These are phyloP conservation scores for Tiliacea aurago DNA, from an alignment of 2,888 invertebrate species.

Conservation along the genomic window DNA sequence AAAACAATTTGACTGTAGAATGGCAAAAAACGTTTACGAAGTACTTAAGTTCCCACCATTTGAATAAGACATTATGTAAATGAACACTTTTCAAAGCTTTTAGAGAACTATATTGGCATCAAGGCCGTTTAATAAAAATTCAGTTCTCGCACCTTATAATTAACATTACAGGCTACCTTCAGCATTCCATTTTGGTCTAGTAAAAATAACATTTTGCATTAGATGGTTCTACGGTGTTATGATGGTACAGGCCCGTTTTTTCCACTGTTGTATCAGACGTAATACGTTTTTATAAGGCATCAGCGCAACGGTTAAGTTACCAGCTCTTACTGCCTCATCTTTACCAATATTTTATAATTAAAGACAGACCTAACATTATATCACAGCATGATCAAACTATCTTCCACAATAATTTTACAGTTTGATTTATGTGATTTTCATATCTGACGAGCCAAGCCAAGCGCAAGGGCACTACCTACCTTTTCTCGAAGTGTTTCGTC, in stretches of 20 bases:
- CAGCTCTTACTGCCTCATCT: background rate
- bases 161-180: conserved; percentile 56
- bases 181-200: conserved; percentile 62
- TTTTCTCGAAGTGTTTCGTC: too few species aligned
- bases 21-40: conserved; percentile 73
- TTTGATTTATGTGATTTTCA: background rate
- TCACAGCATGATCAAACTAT: background rate
- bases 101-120: conserved; percentile 70
- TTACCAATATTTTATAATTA: too few species aligned
- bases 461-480: too few species aligned
- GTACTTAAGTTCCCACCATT: conserved; percentile 70
- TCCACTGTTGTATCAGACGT: background rate
- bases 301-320: background rate
- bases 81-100: conserved; percentile 75
- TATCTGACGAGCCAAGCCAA: too few species aligned
- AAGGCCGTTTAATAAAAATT: conserved; percentile 68
- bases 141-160: conserved; percentile 66
- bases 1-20: conserved; percentile 55
- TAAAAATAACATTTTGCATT: conserved; percentile 63
- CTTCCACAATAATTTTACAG: background rate
- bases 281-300: background rate
- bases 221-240: background rate
- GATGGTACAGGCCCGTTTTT: background rate
- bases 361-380: background rate
- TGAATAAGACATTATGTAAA: conserved; percentile 77